Conservation (phyloP, 2,113 vertebrate genomes). For the Sander lucioperca region DNA sequence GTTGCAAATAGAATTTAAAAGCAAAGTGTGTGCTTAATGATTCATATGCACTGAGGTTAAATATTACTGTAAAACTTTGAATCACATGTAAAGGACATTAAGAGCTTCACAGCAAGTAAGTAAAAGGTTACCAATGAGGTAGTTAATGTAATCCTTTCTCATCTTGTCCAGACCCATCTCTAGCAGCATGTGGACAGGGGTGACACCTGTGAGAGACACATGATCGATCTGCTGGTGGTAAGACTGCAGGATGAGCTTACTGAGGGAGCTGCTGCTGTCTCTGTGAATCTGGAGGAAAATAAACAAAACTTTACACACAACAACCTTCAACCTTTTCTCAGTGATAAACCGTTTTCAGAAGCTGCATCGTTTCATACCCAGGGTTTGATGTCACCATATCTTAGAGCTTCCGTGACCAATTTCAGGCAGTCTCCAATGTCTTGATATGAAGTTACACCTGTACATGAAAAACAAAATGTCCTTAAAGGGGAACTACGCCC, state of each 20-base stretch:
- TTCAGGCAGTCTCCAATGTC: constrained; percentile 90
- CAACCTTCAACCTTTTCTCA: not conserved
- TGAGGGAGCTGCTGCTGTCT: constrained; percentile 91
- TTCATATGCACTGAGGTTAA: not conserved
- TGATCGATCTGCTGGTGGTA: constrained; percentile 87
- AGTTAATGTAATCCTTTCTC: constrained; percentile 96
- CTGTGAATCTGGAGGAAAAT: constrained; percentile 88
- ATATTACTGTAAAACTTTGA: not conserved
- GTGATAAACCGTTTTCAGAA: not conserved
- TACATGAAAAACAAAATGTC: not conserved
- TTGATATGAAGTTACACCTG: constrained; percentile 92
- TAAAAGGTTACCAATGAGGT: constrained; percentile 89
- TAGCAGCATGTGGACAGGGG: constrained; percentile 92
- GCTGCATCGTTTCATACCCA: constrained; percentile 86
- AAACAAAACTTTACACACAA: not conserved
- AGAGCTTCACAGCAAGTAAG: not conserved
- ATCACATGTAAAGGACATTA: not conserved
- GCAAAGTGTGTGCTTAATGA: not conserved
- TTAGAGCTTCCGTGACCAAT: constrained; percentile 88
- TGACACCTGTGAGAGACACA: constrained; percentile 86
- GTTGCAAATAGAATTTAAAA: not conserved
- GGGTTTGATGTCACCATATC: constrained; percentile 89
- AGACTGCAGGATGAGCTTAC: constrained; percentile 92
- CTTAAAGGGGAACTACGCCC: too few species aligned
- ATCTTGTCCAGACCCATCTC: constrained; percentile 97